phyloP scores from a whole-genome alignment of 53 echinoderm and acorn worm genomes.

The Zoroaster sp. region DNA sequence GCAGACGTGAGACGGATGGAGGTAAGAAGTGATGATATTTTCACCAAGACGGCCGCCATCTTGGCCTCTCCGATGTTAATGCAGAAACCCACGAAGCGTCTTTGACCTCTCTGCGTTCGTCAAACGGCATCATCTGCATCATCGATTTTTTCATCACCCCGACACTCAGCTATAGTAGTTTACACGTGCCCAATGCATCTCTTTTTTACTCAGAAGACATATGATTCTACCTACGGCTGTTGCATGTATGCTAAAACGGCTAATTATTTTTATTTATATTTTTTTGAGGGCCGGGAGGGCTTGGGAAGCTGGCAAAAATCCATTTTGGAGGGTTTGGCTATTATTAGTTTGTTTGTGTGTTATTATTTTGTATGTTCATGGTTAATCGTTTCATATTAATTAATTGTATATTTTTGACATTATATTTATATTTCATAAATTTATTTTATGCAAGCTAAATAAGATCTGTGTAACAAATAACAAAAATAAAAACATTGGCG shows the following conservation, averaged over 20 bases:
- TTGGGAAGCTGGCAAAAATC: no score
- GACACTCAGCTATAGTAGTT: neutral
- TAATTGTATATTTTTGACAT: no score
- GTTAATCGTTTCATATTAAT: no score
- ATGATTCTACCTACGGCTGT: neutral
- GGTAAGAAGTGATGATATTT: conserved; percentile 14
- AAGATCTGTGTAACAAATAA: no score
- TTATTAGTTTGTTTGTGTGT: no score
- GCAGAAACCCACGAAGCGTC: neutral
- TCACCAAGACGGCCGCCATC: conserved; percentile 51
- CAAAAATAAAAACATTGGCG: no score
- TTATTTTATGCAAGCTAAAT: no score
- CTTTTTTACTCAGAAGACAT: neutral
- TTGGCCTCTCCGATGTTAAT: conserved; percentile 34
- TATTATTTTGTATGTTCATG: no score
- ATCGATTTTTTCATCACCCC: conserved; percentile 28
- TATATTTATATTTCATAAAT: no score
- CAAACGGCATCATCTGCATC: conserved; percentile 15
- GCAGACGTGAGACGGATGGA: neutral
- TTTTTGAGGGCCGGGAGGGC: no score
- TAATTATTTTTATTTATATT: no score
- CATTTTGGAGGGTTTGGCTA: no score
- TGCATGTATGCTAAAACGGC: neutral
- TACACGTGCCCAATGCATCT: neutral
- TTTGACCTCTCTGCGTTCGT: conserved; percentile 12